These are phyloP conservation scores for Sebastes diploproa DNA, from an alignment of 2,797 vertebrate species.

Conservation along the genomic window DNA sequence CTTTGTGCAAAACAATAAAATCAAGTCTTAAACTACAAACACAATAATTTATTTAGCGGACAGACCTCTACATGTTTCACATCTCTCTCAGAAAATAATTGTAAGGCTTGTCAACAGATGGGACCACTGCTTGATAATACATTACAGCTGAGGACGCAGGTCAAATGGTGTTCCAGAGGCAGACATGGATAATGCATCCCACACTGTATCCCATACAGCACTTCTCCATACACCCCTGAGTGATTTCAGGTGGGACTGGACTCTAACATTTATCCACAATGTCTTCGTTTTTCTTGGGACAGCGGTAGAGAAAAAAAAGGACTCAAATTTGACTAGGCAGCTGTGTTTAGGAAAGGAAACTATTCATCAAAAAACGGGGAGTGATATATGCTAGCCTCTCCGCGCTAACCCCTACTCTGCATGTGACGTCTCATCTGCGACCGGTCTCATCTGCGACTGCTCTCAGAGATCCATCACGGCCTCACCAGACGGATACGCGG, in stretches of 20 bases:
- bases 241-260: constrained; percentile 64
- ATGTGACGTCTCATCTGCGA: constrained; percentile 49
- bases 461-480: constrained; percentile 66
- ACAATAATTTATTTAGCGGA: neutral
- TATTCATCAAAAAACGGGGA: constrained; percentile 74
- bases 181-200: constrained; percentile 51
- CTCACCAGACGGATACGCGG: constrained; percentile 52
- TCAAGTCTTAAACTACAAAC: neutral
- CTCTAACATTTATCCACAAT: constrained; percentile 63
- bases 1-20: neutral
- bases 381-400: constrained; percentile 73
- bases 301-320: neutral
- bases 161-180: constrained; percentile 27
- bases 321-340: constrained; percentile 69
- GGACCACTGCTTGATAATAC: constrained; percentile 21
- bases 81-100: constrained; percentile 16
- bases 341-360: constrained; percentile 86
- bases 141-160: constrained; percentile 21
- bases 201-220: constrained; percentile 29
- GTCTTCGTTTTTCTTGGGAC: constrained; percentile 31
- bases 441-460: constrained; percentile 42
- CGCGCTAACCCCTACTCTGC: constrained; percentile 43
- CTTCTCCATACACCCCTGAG: constrained; percentile 18
- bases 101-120: constrained; percentile 24
- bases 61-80: neutral